phyloP scores from a whole-genome alignment of 2,888 invertebrate species.

The Caenorhabditis panamensis region DNA sequence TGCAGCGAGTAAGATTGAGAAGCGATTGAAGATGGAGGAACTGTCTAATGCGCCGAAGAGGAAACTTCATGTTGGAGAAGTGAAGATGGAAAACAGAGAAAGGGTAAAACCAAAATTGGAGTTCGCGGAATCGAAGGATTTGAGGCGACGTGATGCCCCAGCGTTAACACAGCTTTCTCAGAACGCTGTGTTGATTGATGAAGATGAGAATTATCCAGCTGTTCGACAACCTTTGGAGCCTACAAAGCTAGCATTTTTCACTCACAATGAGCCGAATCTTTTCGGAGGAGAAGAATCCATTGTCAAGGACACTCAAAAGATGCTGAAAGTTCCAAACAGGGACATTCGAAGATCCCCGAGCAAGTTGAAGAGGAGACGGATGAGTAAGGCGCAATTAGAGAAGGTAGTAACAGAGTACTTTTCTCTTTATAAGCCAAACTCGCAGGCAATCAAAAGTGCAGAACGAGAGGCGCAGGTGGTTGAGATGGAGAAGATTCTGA shows the following conservation, averaged over 20 bases:
- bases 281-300: too few species aligned
- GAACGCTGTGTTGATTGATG: slow-evolving; percentile 39
- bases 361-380: slow-evolving; percentile 12
- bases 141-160: slow-evolving; percentile 43
- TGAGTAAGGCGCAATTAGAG: slow-evolving; percentile 37
- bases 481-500: slow-evolving; percentile 50
- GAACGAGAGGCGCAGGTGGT: slow-evolving; percentile 39
- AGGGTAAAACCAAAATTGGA: too few species aligned
- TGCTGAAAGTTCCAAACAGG: too few species aligned
- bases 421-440: background rate
- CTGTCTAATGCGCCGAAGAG: background rate
- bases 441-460: slow-evolving; percentile 47
- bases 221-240: slow-evolving; percentile 53
- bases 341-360: slow-evolving; percentile 43
- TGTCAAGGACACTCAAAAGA: too few species aligned
- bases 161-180: slow-evolving; percentile 40
- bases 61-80: slow-evolving; percentile 47
- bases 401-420: slow-evolving; percentile 1
- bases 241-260: slow-evolving; percentile 41
- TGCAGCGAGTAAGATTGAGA: slow-evolving; percentile 38
- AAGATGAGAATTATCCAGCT: slow-evolving; percentile 39
- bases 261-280: slow-evolving; percentile 35
- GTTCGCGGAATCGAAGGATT: slow-evolving; percentile 39
- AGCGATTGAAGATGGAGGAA: slow-evolving; percentile 34
- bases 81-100: slow-evolving; percentile 10